phyloP scores from a whole-genome alignment of 1,140 invertebrate species.

The Drosophila kohkoa region DNA sequence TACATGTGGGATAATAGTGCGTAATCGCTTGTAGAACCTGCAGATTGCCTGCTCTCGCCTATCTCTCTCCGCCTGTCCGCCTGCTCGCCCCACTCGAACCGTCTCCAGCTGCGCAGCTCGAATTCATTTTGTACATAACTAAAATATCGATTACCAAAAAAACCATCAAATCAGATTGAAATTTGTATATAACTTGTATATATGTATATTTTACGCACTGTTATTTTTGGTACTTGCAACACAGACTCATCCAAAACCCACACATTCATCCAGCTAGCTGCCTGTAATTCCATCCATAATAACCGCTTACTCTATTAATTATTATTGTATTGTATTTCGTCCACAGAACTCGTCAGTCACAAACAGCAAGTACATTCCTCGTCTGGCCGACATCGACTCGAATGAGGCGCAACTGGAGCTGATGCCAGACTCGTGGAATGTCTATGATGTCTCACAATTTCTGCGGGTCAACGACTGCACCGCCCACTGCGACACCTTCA shows the following conservation, averaged over 20 bases:
- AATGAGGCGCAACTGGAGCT: slow-evolving; percentile 86
- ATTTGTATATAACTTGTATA: slow-evolving; percentile 64
- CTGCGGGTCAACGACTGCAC: slow-evolving; percentile 95
- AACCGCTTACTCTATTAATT: not conserved
- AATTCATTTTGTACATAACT: slow-evolving; percentile 12
- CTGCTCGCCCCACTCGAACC: not conserved
- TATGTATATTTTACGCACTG: slow-evolving; percentile 67
- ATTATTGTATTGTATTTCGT: slow-evolving; percentile 25
- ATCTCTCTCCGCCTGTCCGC: slow-evolving; percentile 23
- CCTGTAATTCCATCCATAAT: not conserved
- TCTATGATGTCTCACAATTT: slow-evolving; percentile 94
- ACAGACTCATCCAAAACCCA: slow-evolving; percentile 22
- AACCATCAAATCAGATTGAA: slow-evolving; percentile 10
- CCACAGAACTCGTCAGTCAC: slow-evolving; percentile 75
- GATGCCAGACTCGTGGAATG: slow-evolving; percentile 92
- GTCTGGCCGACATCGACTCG: slow-evolving; percentile 72
- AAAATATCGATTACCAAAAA: not conserved
- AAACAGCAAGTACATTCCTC: slow-evolving; percentile 84
- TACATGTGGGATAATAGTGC: slow-evolving; percentile 81
- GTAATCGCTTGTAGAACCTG: slow-evolving; percentile 57
- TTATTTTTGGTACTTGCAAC: slow-evolving; percentile 75
- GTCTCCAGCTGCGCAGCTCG: not conserved
- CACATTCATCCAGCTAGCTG: slow-evolving; percentile 1
- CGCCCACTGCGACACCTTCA: slow-evolving; percentile 94
- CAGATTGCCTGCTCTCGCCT: slow-evolving; percentile 43